Evolutionary conservation across 2,888 invertebrate genomes (phyloP).

Genomic region (Eupeodes luniger): DNA sequence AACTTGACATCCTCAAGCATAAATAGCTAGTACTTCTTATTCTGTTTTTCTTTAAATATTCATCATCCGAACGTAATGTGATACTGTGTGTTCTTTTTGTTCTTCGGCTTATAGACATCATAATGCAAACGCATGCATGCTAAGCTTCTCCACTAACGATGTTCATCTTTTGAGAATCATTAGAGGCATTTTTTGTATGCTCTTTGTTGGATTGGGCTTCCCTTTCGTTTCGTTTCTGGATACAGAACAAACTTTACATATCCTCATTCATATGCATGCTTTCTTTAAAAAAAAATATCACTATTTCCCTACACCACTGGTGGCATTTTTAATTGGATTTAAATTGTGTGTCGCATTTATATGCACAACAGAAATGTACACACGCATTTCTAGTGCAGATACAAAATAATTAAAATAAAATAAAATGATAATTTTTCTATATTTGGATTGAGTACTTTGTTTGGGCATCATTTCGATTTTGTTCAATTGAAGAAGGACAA

Average conservation of each 20-base stretch:
- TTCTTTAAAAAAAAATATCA: neutral
- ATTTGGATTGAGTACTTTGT: conserved; percentile 46
- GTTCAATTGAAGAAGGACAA: conserved; percentile 65
- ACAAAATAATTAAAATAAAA: neutral
- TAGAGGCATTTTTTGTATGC: neutral
- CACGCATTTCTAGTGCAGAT: conserved; percentile 22
- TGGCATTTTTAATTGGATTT: conserved; percentile 58
- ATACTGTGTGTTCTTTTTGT: conserved; percentile 4
- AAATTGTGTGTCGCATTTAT: conserved; percentile 40
- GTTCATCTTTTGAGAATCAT: conserved; percentile 32
- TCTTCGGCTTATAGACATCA: conserved; percentile 24
- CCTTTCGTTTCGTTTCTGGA: conserved; percentile 24
- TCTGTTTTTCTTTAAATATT: neutral
- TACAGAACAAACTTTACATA: neutral
- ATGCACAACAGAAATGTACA: neutral
- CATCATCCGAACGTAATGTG: neutral
- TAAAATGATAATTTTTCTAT: conserved; percentile 33
- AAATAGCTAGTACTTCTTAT: neutral
- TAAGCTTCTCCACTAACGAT: conserved; percentile 5
- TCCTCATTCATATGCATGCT: neutral
- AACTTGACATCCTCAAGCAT: neutral
- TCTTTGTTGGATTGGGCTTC: conserved; percentile 8
- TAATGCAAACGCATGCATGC: conserved; percentile 46
- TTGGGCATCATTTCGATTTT: conserved; percentile 66
- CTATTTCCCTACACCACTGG: neutral